phyloP scores from a whole-genome alignment of 2,888 invertebrate genomes.

The Luperina nickerlii region DNA sequence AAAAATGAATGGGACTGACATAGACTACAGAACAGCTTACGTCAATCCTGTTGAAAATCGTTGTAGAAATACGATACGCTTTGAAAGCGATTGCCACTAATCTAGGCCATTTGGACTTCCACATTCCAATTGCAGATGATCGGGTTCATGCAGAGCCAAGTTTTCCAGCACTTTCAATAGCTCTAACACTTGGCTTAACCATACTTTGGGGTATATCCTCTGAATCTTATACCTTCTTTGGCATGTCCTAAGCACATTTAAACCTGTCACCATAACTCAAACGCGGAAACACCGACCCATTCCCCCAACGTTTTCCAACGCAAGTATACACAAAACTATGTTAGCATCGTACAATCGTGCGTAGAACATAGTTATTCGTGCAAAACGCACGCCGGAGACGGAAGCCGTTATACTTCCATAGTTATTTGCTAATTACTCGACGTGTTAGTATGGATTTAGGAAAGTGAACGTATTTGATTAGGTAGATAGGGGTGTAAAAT shows the following conservation, averaged over 20 bases:
- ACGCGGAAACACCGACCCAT: constrained; percentile 14
- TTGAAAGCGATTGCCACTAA: neutral
- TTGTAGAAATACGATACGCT: too few species aligned
- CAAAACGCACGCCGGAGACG: constrained; percentile 60
- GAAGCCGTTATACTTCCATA: constrained; percentile 67
- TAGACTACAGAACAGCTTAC: too few species aligned
- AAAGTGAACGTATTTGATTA: constrained; percentile 61
- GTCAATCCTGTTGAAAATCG: too few species aligned
- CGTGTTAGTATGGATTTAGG: constrained; percentile 50
- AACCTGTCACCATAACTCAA: neutral
- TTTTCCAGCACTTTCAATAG: neutral
- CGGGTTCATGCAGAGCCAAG: neutral
- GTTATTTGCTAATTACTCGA: constrained; percentile 62
- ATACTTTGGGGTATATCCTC: neutral
- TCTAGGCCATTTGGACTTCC: neutral
- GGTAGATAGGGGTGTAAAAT: constrained; percentile 17
- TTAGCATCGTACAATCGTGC: constrained; percentile 54
- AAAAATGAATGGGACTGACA: too few species aligned
- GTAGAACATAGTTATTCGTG: constrained; percentile 54
- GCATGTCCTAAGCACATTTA: neutral
- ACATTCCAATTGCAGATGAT: neutral
- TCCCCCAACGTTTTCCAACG: constrained; percentile 8
- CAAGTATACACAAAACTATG: constrained; percentile 35
- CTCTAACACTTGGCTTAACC: too few species aligned
- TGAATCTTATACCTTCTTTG: neutral